Conservation (phyloP, 1,140 invertebrate genomes). For the Drosophila rhopaloa region DNA sequence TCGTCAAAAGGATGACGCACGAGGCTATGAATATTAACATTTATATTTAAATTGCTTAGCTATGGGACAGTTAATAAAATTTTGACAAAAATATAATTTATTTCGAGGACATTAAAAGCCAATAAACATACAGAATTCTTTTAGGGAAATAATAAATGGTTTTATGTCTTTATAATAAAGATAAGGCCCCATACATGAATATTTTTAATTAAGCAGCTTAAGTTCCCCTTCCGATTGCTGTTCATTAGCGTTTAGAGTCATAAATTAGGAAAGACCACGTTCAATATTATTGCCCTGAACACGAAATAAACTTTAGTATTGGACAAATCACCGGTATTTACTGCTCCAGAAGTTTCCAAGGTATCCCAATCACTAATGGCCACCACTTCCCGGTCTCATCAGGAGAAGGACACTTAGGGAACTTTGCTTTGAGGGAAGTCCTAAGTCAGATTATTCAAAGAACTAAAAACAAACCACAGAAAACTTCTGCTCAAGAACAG, state of each 20-base stretch:
- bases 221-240: neutral
- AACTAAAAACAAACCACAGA: constrained; percentile 30
- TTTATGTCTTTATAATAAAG: too few species aligned
- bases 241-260: constrained; percentile 3
- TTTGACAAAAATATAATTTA: too few species aligned
- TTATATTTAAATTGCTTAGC: neutral
- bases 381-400: constrained; percentile 22
- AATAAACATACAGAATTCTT: too few species aligned
- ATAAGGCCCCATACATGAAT: too few species aligned
- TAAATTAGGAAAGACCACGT: neutral
- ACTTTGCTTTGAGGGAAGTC: constrained; percentile 16
- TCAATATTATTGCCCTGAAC: constrained; percentile 15
- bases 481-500: constrained; percentile 29
- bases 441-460: constrained; percentile 29
- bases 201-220: constrained; percentile 3
- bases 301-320: constrained; percentile 1
- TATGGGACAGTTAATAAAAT: too few species aligned
- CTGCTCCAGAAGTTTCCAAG: constrained; percentile 25
- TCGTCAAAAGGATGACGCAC: neutral
- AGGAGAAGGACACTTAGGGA: constrained; percentile 2
- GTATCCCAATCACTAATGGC: constrained; percentile 30
- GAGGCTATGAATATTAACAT: neutral
- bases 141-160: too few species aligned
- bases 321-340: constrained; percentile 31
- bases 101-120: too few species aligned